A percentile compares a stretch with the other conserved stretches of the same genome.
Evolutionary conservation across 2,113 vertebrate genomes (phyloP).

Genomic region (Lophochroa leadbeateri): DNA sequence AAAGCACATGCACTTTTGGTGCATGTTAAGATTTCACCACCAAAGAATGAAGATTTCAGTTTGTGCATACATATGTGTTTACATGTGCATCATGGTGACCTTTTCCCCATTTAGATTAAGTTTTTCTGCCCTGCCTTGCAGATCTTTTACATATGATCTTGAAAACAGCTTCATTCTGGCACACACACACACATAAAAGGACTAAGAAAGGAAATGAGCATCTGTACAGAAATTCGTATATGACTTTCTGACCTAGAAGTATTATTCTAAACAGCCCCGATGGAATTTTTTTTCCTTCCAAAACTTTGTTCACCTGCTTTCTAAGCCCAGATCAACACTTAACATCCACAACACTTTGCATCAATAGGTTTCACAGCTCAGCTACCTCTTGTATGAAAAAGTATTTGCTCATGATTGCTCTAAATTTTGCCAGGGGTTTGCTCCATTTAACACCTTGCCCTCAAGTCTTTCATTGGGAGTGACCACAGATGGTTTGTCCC

Average conservation of each 20-base stretch:
- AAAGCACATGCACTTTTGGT: background rate
- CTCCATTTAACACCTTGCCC: background rate
- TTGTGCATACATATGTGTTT: background rate
- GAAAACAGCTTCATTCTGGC: background rate
- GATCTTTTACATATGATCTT: background rate
- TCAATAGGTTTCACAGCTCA: background rate
- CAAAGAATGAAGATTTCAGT: background rate
- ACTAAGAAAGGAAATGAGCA: background rate
- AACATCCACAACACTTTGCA: background rate
- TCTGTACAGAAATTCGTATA: background rate
- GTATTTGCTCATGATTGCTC: background rate
- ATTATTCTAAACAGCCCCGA: background rate
- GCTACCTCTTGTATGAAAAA: background rate
- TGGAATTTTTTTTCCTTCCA: background rate
- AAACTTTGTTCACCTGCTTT: background rate
- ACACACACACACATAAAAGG: background rate
- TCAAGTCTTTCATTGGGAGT: background rate
- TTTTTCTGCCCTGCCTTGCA: background rate
- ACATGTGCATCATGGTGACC: background rate
- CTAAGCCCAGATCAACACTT: background rate
- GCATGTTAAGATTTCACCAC: background rate
- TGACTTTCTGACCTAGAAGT: background rate
- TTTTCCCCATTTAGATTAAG: background rate
- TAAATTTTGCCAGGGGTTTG: background rate
- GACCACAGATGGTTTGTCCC: background rate